Evolutionary conservation across 2,888 invertebrate genomes (phyloP), one percentile per base, ranked within the genome.

Genomic region (Alviniconcha strummeri): DNA sequence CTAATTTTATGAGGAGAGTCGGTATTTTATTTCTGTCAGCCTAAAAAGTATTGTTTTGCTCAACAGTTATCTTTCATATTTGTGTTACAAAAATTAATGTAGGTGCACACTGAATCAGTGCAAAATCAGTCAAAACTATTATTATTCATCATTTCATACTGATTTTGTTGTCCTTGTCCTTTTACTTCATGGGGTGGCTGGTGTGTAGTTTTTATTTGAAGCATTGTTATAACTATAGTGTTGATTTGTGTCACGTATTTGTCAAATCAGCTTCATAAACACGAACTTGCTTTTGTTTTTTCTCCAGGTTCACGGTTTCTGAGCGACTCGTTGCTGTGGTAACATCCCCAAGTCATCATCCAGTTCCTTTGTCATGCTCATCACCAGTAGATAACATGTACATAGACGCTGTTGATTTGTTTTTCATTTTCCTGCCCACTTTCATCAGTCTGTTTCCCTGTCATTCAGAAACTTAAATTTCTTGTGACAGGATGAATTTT

Each of bases 271-370:
- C 55, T 57, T 82, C 54, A 52, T 52, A 5, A 11, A 17, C 8
- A 36, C 74, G 15, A 64, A n/a, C 11, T 5, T 19, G 57, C 36
- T 36, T 79, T 79, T 13, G 3, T 60, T n/a, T 69, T 80, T 54
- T n/a, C 80, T 85, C 13, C 80, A 85, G 85, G 85, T 85, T 77
- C 85, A 85, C 74, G 85, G 85, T 64, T 85, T 85, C 81, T 85
- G 72, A 77, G 75, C 56, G 77, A 57, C 55, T 75, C 19, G n/a
- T 74, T 15, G 19, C 78, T 55, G 67, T 54, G 36, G 57, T 52
- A 64, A 56, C 52, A 52, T 54, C 79, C n/a, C 19, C 17, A 11
- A 74, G 74, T 74, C 74, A 19, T 80, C 80, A n/a, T 55, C 56
- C 52, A 52, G 60, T 13, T 74, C 74, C 36, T 74, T 17, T 52